Percentiles rank a stretch among this genome's conserved stretches.
phyloP scores from a whole-genome alignment of 2,888 invertebrate species.

The Mimachlamys varia region DNA sequence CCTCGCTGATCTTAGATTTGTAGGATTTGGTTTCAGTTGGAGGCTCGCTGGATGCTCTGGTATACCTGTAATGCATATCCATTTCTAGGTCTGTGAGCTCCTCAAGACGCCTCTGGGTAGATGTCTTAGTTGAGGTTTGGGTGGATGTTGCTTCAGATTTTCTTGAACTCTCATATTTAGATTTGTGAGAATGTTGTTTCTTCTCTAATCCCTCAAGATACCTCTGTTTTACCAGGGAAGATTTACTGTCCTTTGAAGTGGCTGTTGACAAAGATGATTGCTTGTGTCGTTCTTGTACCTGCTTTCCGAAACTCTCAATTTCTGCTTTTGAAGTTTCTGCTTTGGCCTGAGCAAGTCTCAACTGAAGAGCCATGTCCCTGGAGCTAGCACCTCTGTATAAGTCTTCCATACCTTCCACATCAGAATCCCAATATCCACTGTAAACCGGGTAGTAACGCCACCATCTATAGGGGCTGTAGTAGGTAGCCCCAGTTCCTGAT shows the following conservation, averaged over 20 bases:
- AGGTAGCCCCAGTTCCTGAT: neutral
- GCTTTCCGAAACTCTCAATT: neutral
- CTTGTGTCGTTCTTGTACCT: neutral
- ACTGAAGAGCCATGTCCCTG: neutral
- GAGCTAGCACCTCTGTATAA: neutral
- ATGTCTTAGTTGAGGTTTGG: neutral
- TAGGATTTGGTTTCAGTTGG: neutral
- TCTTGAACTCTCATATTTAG: neutral
- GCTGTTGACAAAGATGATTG: neutral
- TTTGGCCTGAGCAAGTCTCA: constrained; percentile 10
- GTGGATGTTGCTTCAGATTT: neutral
- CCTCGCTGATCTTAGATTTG: neutral
- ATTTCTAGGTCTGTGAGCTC: neutral
- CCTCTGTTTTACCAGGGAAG: neutral
- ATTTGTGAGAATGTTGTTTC: neutral
- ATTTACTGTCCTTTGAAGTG: neutral
- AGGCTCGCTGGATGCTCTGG: neutral
- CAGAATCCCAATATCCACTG: neutral
- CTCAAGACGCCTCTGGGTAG: neutral
- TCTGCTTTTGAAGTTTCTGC: neutral
- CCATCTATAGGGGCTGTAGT: neutral
- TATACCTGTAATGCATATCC: constrained; percentile 9
- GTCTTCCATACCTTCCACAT: neutral
- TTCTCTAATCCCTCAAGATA: neutral
- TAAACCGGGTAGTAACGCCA: neutral